Conservation (phyloP, 2,113 vertebrate genomes). For the Eleginops maclovinus region DNA sequence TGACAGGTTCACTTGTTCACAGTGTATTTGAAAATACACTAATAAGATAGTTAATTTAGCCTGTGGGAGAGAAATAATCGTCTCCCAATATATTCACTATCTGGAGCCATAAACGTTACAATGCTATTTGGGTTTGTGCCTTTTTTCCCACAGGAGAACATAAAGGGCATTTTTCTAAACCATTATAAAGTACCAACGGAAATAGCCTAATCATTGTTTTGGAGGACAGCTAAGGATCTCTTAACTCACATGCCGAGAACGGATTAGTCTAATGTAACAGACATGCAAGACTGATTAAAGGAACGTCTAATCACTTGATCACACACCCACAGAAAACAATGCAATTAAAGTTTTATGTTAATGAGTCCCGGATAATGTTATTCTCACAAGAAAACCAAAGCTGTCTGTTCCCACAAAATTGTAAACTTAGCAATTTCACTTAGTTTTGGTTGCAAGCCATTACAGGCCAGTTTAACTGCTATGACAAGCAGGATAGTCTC, state of each 20-base stretch:
- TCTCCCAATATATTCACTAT: slow-evolving; percentile 1
- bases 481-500: background rate
- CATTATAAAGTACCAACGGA: background rate
- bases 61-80: background rate
- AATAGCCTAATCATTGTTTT: slow-evolving; percentile 32
- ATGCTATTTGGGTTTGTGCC: background rate
- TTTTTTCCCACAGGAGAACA: background rate
- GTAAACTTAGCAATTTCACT: background rate
- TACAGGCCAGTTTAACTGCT: background rate
- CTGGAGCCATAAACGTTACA: background rate
- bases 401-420: background rate
- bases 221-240: slow-evolving; percentile 18
- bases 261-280: slow-evolving; percentile 48
- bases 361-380: background rate
- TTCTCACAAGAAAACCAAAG: background rate
- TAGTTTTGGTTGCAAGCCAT: background rate
- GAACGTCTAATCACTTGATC: slow-evolving; percentile 37
- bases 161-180: background rate
- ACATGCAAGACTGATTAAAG: slow-evolving; percentile 39
- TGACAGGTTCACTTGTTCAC: background rate
- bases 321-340: background rate
- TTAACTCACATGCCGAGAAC: slow-evolving; percentile 38
- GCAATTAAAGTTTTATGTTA: slow-evolving; percentile 23
- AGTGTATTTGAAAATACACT: background rate
- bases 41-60: background rate